Evolutionary conservation across 2,888 invertebrate genomes (phyloP).

Genomic region (Seladonia tumulorum): DNA sequence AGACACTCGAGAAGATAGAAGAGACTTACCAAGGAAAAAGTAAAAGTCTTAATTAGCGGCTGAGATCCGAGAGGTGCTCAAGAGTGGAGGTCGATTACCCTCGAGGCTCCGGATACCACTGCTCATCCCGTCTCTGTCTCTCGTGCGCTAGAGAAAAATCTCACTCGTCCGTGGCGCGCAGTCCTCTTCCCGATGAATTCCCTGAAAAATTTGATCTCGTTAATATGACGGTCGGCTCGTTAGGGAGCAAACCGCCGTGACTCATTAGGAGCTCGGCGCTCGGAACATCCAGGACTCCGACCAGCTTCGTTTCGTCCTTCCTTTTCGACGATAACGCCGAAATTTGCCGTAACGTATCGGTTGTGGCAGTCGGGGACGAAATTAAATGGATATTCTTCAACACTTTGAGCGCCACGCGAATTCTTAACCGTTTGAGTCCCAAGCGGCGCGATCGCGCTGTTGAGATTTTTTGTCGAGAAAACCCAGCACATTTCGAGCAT

Average conservation of each 20-base stretch:
- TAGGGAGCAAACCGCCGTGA: constrained; percentile 48
- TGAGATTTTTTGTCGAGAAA: no score
- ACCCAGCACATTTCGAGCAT: no score
- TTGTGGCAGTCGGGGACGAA: background rate
- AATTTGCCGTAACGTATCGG: no score
- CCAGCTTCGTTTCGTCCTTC: background rate
- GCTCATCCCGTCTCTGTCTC: constrained; percentile 42
- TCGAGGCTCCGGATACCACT: constrained; percentile 59
- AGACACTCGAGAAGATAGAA: constrained; percentile 69
- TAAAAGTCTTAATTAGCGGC: constrained; percentile 77
- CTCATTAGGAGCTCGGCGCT: constrained; percentile 42
- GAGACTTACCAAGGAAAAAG: constrained; percentile 71
- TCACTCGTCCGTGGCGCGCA: background rate
- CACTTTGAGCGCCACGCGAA: no score
- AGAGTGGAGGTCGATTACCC: constrained; percentile 73
- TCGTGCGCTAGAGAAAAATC: constrained; percentile 11
- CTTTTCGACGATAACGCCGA: background rate
- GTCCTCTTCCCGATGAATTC: constrained; percentile 41
- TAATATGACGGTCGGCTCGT: constrained; percentile 56
- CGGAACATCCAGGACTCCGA: background rate
- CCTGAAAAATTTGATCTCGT: constrained; percentile 65
- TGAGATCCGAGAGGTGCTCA: constrained; percentile 69
- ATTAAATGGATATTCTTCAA: no score
- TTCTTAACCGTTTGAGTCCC: no score
- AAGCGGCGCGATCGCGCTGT: no score